Conservation (phyloP, 2,797 vertebrate species). For the Gouania willdenowi region DNA sequence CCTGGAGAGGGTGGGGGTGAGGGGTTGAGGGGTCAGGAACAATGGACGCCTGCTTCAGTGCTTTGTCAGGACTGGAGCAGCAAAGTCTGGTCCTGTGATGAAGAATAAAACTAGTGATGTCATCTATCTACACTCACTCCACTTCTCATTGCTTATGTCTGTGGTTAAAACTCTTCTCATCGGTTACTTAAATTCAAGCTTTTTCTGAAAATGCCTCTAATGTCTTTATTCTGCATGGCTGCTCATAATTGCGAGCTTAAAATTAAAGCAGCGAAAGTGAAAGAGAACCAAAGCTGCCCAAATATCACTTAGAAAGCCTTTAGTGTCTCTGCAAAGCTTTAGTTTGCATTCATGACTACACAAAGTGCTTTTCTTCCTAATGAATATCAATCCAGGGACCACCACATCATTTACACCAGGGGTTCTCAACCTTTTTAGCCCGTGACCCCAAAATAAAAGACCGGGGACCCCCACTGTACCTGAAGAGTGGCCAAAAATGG, state of each 20-base stretch:
- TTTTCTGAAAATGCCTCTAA: slow-evolving; percentile 32
- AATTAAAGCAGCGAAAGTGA: slow-evolving; percentile 32
- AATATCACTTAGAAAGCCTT: slow-evolving; percentile 40
- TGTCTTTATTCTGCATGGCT: slow-evolving; percentile 53
- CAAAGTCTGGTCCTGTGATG: no score
- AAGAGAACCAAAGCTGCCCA: slow-evolving; percentile 31
- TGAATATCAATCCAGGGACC: slow-evolving; percentile 7
- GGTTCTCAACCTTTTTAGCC: no score
- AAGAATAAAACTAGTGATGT: no score
- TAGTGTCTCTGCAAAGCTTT: slow-evolving; percentile 31
- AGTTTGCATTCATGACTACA: slow-evolving; percentile 17
- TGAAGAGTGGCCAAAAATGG: no score
- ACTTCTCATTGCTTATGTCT: no score
- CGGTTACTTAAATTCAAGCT: slow-evolving; percentile 28
- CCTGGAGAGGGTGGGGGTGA: slow-evolving; percentile 53
- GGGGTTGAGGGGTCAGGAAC: slow-evolving; percentile 47
- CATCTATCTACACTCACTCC: no score
- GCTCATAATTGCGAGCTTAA: slow-evolving; percentile 45
- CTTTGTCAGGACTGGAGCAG: slow-evolving; percentile 50
- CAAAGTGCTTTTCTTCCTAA: slow-evolving; percentile 6
- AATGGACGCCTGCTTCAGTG: slow-evolving; percentile 43
- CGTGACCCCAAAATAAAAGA: no score
- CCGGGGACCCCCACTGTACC: no score
- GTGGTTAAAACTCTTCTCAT: no score
- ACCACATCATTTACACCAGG: no score